Conservation (phyloP, 2,888 invertebrate species). For the Prenolepis imparis region DNA sequence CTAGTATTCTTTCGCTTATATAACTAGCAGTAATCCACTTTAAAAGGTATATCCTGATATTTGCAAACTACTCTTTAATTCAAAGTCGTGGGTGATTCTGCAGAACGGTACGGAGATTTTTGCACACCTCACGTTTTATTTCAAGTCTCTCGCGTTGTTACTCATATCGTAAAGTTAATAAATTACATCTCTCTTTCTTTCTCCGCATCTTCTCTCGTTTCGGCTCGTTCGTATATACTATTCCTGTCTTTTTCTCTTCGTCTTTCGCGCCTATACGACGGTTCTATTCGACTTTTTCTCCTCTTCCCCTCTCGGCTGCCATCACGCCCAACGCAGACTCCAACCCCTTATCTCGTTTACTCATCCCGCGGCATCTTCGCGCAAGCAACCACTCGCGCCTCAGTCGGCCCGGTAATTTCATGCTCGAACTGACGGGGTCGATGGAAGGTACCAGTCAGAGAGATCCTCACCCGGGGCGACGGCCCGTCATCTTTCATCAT, state of each 20-base stretch:
- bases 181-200: constrained; percentile 33
- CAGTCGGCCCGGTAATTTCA: constrained; percentile 73
- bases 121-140: constrained; percentile 23
- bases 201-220: background rate
- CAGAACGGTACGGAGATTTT: constrained; percentile 68
- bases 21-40: constrained; percentile 60
- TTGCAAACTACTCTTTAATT: constrained; percentile 70
- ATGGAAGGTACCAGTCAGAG: constrained; percentile 72
- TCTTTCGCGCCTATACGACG: constrained; percentile 5
- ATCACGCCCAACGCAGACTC: constrained; percentile 28
- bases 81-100: constrained; percentile 70
- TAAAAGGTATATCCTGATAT: constrained; percentile 44
- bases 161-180: constrained; percentile 46
- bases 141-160: constrained; percentile 29
- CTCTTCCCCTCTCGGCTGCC: constrained; percentile 3
- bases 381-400: constrained; percentile 60
- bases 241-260: constrained; percentile 12
- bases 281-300: constrained; percentile 38
- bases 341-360: constrained; percentile 29
- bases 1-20: constrained; percentile 68
- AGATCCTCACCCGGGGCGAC: constrained; percentile 72
- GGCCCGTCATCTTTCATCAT: constrained; percentile 75
- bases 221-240: background rate
- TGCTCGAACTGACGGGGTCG: constrained; percentile 74
- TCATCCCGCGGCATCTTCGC: constrained; percentile 50